A percentile compares a stretch with the other conserved stretches of the same genome.
Evolutionary conservation across 1,140 invertebrate genomes (phyloP).

Genomic region (Heliothis virescens): DNA sequence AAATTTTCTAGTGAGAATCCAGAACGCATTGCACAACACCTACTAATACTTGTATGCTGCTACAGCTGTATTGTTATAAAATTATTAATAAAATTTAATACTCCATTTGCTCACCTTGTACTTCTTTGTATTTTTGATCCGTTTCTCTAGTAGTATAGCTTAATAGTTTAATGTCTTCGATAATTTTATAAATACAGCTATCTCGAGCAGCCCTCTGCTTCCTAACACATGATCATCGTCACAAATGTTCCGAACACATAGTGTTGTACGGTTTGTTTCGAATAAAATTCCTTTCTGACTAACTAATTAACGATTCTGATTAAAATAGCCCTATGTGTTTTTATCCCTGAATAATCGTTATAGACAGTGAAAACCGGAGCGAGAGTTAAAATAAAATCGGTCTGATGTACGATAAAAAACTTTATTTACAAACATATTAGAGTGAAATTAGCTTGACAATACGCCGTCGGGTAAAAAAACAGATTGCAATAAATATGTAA

Average conservation of each 20-base stretch:
- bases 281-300: conserved; percentile 40
- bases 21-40: conserved; percentile 72
- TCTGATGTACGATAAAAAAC: conserved; percentile 50
- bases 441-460: conserved; percentile 49
- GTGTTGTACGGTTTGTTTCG: conserved; percentile 41
- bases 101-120: conserved; percentile 79
- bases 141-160: conserved; percentile 80
- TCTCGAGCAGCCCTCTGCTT: conserved; percentile 31
- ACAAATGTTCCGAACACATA: conserved; percentile 49
- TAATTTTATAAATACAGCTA: conserved; percentile 76
- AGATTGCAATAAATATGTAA: conserved; percentile 85
- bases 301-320: conserved; percentile 38
- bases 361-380: conserved; percentile 82
- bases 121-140: conserved; percentile 81
- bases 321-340: conserved; percentile 47
- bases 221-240: conserved; percentile 59
- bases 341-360: conserved; percentile 66
- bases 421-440: conserved; percentile 48
- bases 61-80: conserved; percentile 76
- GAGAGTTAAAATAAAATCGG: conserved; percentile 51
- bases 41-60: conserved; percentile 62
- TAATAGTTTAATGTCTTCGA: conserved; percentile 65
- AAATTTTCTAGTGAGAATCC: conserved; percentile 68
- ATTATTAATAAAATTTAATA: conserved; percentile 63
- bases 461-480: conserved; percentile 65